Conservation (phyloP, 2,888 invertebrate species). For the Erebia palarica region DNA sequence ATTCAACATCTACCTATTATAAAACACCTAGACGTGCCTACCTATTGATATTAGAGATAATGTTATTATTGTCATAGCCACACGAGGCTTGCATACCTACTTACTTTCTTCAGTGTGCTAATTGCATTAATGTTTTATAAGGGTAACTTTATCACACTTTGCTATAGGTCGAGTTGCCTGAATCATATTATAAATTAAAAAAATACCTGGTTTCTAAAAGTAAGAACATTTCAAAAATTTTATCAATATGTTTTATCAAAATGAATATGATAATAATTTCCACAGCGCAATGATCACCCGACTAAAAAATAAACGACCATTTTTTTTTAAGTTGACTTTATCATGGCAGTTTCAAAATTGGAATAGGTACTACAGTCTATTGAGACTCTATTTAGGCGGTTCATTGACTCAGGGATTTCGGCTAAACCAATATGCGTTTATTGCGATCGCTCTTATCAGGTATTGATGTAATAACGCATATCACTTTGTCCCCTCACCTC, state of each 20-base stretch:
- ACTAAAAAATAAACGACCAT: neutral
- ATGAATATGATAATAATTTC: too few relatives aligned
- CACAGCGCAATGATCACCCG: neutral
- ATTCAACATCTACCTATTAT: slow-evolving; percentile 17
- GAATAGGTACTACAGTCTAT: neutral
- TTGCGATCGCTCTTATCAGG: slow-evolving; percentile 69
- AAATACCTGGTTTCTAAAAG: too few relatives aligned
- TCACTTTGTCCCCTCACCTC: slow-evolving; percentile 55
- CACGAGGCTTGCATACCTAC: too few relatives aligned
- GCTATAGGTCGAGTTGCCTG: too few relatives aligned
- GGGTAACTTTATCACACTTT: too few relatives aligned
- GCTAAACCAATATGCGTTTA: slow-evolving; percentile 67
- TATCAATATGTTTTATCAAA: too few relatives aligned
- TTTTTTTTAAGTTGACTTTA: neutral
- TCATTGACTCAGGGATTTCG: slow-evolving; percentile 62
- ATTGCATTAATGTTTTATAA: too few relatives aligned
- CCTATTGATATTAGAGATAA: slow-evolving; percentile 6
- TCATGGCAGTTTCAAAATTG: neutral
- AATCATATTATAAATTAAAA: too few relatives aligned
- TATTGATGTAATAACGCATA: slow-evolving; percentile 74
- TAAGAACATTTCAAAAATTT: too few relatives aligned
- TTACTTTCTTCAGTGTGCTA: too few relatives aligned
- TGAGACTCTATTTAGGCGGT: slow-evolving; percentile 33
- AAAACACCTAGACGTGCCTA: slow-evolving; percentile 15
- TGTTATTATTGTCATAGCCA: too few relatives aligned